Conservation (phyloP, 2,888 invertebrate genomes). For the Agrotis puta region DNA sequence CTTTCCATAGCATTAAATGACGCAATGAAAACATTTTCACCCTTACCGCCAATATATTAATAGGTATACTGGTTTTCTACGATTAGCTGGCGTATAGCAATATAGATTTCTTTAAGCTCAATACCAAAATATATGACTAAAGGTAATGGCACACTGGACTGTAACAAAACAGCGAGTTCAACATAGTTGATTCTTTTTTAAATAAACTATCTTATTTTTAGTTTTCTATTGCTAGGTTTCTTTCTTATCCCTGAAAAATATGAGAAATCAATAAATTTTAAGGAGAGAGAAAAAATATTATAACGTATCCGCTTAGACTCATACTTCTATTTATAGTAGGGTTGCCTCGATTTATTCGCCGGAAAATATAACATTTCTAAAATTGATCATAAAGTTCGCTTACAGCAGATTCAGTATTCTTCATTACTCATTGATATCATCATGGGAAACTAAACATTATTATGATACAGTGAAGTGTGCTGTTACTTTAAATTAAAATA, state of each 20-base stretch:
- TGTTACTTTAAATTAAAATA: constrained; percentile 15
- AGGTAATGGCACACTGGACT: constrained; percentile 21
- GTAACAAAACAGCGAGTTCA: not conserved
- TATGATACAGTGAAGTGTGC: constrained; percentile 25
- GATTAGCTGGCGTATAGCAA: constrained; percentile 31
- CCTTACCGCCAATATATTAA: constrained; percentile 17
- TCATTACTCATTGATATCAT: not conserved
- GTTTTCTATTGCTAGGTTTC: not conserved
- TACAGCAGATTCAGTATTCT: not conserved
- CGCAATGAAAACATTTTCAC: not conserved
- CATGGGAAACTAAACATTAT: not conserved
- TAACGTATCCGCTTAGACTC: no score
- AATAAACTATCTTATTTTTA: not conserved
- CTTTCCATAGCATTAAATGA: not conserved
- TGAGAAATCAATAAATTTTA: not conserved
- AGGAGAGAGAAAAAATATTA: no score
- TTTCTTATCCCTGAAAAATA: not conserved
- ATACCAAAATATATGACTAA: constrained; percentile 56
- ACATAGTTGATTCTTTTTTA: not conserved
- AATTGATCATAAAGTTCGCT: not conserved
- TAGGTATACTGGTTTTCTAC: constrained; percentile 42
- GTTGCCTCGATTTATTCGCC: no score
- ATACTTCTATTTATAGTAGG: no score
- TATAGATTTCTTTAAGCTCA: constrained; percentile 44
- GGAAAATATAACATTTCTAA: no score